phyloP scores from a whole-genome alignment of 2,797 vertebrate species.

The Lemur catta region DNA sequence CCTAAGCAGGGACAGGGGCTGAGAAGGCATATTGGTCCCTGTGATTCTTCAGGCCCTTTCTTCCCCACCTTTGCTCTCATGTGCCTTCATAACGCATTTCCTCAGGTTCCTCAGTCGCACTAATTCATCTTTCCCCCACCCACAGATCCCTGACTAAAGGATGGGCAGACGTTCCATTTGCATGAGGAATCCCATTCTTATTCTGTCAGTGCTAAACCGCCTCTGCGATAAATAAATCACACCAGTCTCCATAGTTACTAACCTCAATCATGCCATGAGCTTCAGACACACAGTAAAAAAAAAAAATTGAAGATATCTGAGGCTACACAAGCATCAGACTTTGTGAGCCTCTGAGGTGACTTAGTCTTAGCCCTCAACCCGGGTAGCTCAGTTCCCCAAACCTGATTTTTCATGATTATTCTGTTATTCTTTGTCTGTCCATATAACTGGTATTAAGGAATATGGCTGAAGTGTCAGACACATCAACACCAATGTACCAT shows the following conservation, averaged over 20 bases:
- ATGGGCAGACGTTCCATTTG: not conserved
- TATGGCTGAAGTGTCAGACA: slow-evolving; percentile 48
- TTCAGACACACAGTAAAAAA: slow-evolving; percentile 59
- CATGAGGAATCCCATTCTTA: slow-evolving; percentile 48
- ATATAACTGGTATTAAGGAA: slow-evolving; percentile 30
- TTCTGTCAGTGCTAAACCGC: slow-evolving; percentile 51
- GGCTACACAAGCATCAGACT: slow-evolving; percentile 9
- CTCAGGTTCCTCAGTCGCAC: not conserved
- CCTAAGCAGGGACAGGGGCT: not conserved
- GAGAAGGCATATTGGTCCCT: not conserved
- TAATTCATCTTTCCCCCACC: not conserved
- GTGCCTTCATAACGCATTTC: not conserved
- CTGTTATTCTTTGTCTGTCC: not conserved
- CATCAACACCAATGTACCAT: not conserved
- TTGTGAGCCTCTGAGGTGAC: not conserved
- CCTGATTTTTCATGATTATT: slow-evolving; percentile 12
- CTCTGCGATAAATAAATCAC: slow-evolving; percentile 63
- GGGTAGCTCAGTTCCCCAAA: not conserved
- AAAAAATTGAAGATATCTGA: slow-evolving; percentile 32
- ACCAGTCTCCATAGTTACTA: slow-evolving; percentile 75
- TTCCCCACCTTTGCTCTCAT: not conserved
- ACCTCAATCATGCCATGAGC: not conserved
- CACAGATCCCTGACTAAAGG: not conserved
- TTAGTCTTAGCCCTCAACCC: not conserved
- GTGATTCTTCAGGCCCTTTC: not conserved